A percentile compares a stretch with the other conserved stretches of the same genome.
These are phyloP conservation scores for Ostrea denselamellosa DNA, from an alignment of 1,140 invertebrate genomes.

Conservation along the genomic window DNA sequence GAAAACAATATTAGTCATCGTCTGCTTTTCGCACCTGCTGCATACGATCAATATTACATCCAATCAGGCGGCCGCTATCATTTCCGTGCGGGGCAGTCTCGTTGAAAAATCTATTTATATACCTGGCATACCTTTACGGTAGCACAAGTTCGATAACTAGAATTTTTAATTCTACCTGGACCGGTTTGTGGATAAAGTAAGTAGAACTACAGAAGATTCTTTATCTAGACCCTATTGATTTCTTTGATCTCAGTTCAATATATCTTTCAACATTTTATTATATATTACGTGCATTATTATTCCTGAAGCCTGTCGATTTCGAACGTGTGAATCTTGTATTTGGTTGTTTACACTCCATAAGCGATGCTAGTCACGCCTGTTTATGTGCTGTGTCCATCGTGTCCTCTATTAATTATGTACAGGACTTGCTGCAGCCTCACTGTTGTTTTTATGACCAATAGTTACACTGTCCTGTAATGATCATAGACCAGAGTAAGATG, in stretches of 20 bases:
- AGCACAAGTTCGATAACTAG: slow-evolving; percentile 37
- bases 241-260: background rate
- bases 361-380: slow-evolving; percentile 31
- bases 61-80: background rate
- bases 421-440: background rate
- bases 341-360: slow-evolving; percentile 27
- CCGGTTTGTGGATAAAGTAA: slow-evolving; percentile 33
- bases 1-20: slow-evolving; percentile 17
- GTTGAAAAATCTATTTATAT: slow-evolving; percentile 1
- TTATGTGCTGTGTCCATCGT: background rate
- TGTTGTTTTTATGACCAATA: background rate
- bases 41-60: background rate
- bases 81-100: slow-evolving; percentile 6
- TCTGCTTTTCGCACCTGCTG: slow-evolving; percentile 27
- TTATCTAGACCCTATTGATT: slow-evolving; percentile 10
- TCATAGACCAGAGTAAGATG: background rate
- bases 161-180: slow-evolving; percentile 35
- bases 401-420: slow-evolving; percentile 2
- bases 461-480: background rate
- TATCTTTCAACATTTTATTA: background rate
- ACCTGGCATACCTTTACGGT: slow-evolving; percentile 13
- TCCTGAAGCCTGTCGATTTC: background rate
- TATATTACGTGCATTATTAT: slow-evolving; percentile 1
- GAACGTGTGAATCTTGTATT: background rate
- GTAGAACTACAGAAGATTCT: background rate